These are phyloP conservation scores for Carapus acus DNA, from an alignment of 2,797 vertebrate species.

Conservation along the genomic window DNA sequence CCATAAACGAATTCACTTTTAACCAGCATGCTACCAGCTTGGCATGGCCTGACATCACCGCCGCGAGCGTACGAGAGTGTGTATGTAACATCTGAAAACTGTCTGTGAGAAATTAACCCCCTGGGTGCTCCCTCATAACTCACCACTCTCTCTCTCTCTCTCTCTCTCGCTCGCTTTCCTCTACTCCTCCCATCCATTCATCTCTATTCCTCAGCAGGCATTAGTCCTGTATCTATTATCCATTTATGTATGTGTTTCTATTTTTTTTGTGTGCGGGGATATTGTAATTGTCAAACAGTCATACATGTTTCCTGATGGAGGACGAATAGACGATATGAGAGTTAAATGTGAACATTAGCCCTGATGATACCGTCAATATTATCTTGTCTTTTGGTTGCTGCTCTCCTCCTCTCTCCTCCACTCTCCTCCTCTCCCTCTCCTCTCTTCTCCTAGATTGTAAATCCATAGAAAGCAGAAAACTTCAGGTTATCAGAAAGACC, in stretches of 20 bases:
- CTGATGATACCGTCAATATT: slow-evolving; percentile 10
- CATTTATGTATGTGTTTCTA: slow-evolving; percentile 54
- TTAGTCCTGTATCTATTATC: slow-evolving; percentile 69
- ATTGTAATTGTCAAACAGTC: no score
- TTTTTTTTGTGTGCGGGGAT: no score
- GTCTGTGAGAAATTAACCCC: slow-evolving; percentile 74
- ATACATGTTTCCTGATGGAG: slow-evolving; percentile 47
- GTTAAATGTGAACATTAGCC: slow-evolving; percentile 28
- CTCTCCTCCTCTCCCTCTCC: neutral
- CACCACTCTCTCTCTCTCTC: slow-evolving; percentile 47
- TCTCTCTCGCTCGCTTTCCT: slow-evolving; percentile 41
- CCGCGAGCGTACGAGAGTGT: slow-evolving; percentile 34
- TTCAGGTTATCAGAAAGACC: no score
- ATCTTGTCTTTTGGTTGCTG: neutral
- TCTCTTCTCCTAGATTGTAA: slow-evolving; percentile 52
- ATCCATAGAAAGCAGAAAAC: slow-evolving; percentile 24
- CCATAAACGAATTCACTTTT: slow-evolving; percentile 89
- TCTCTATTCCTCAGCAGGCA: slow-evolving; percentile 58
- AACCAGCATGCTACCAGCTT: slow-evolving; percentile 79
- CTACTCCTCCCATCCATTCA: slow-evolving; percentile 53
- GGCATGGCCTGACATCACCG: slow-evolving; percentile 58
- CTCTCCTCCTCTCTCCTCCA: slow-evolving; percentile 3
- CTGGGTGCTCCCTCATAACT: slow-evolving; percentile 65
- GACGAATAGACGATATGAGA: slow-evolving; percentile 23
- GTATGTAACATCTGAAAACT: slow-evolving; percentile 52